phyloP scores from a whole-genome alignment of 2,797 vertebrate species.

The Gadopsis bispinosus region DNA sequence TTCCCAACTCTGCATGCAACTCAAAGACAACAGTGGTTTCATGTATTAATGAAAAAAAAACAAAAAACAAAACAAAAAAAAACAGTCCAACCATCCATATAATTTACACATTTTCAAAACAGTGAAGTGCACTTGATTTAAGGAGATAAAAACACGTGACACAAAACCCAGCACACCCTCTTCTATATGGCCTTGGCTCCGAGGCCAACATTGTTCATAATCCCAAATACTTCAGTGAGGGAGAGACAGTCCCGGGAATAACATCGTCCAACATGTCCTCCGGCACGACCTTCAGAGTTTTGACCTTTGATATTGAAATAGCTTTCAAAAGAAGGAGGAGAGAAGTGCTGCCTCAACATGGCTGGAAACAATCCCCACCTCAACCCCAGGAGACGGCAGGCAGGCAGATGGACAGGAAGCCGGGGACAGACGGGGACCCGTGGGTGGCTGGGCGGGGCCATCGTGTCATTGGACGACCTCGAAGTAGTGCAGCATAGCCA shows the following conservation, averaged over 20 bases:
- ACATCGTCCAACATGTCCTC: slow-evolving; percentile 10
- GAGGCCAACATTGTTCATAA: background rate
- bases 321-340: background rate
- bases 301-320: slow-evolving; percentile 8
- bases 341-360: background rate
- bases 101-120: slow-evolving; percentile 16
- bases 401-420: slow-evolving; percentile 10
- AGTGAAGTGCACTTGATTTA: slow-evolving; percentile 24
- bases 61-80: too few species aligned
- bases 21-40: slow-evolving; percentile 36
- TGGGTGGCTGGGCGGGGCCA: background rate
- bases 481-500: slow-evolving; percentile 98
- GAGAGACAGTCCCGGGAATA: background rate
- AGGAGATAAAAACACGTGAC: background rate
- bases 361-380: background rate
- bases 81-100: slow-evolving; percentile 1
- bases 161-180: background rate
- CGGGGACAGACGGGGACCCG: slow-evolving; percentile 12
- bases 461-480: slow-evolving; percentile 91
- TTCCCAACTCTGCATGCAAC: slow-evolving; percentile 1
- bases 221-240: background rate
- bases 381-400: background rate
- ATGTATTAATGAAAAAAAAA: slow-evolving; percentile 12
- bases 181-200: background rate
- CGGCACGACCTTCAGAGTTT: background rate